Base-by-base conservation (phyloP, 1,140 invertebrate species). In the Drosophila pseudoobscura region DNA sequence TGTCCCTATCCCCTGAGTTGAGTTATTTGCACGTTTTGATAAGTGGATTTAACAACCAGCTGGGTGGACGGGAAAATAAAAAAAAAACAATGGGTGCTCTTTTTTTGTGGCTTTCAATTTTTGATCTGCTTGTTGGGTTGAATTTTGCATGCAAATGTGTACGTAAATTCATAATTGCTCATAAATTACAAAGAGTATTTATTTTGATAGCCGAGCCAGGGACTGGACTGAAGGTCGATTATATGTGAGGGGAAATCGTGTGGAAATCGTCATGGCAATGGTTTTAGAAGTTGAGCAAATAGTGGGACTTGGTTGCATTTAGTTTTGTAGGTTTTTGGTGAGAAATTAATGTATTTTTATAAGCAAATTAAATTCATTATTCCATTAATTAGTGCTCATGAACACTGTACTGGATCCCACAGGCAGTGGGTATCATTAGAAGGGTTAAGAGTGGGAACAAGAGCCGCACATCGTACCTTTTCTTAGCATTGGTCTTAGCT, bases 11-110 rank as follows among this genome's bases (percentile, higher is more conserved):
- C 68, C 41, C 63, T 47, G 68, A 77, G 73, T 80, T 70, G 73
- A 85, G 80, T 87, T 85, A 85, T 85, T 85, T 85, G 82, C 82
- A 85, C 82, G 82, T 85, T 85, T 87, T 85, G 83, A 85, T 85
- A 85, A 85, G 82, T 85, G 82, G 82, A 87, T 73, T 80, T 85
- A 77, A 83, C 69, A 83, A 82, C 80, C 61, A 62, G 11, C 5
- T 13, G 35, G 35, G 59, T 54, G 51, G 45, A 9, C 41, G 43
- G 20, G 41, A 41, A 63, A 70, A 15, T 11, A 8, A 70, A 62
- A 51, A n/a, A n/a, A 51, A 77, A 20, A 24, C 52, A 35, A 15
- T 13, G n/a, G 35, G 35, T 39, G 35, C 49, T 26, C n/a, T 26
- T 52, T 65, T 49, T 72, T 55, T 62, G 35, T 51, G 13, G 24